Evolutionary conservation across 2,888 invertebrate genomes (phyloP), one percentile per base, ranked within the genome.

Genomic region (Caenorhabditis wallacei): DNA sequence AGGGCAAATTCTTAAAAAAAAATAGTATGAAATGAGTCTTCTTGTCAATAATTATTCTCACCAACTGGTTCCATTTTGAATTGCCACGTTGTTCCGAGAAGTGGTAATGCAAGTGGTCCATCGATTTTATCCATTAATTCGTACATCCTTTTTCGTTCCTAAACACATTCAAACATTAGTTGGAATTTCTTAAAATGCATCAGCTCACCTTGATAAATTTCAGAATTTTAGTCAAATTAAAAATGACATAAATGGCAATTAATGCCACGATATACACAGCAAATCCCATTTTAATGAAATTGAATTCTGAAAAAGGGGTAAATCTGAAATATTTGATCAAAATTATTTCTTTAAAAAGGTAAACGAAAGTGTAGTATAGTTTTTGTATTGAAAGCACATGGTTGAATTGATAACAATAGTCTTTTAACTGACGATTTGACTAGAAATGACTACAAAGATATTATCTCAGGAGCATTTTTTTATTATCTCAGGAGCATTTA

Each of bases 51-150:
- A 53, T 18, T 37, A 35, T 18, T 10, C 69, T 56, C 13, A 89
- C 89, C 88, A 43, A 81, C 76, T 8, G 87, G 83, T 35, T 86
- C 85, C 84, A 86, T 85, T 64, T 89, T 89, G 74, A 90, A 86
- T 51, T 86, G 87, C 80, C 80, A 89, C 0, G 88, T 84, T 7
- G 86, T 87, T 20, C 90, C 90, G n/a, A 90, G 35, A 7, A 90
- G 20, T 16, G 90, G 90, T 2, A 90, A 46, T 8, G 90, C 84
- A 13, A 84, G 20, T 3, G 90, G 90, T n/a, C 90, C 90, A 20
- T 87, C 86, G 11, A 90, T 81, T 64, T 80, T 72, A 11, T 56
- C 80, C 54, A 86, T 46, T 11, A 69, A 40, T 13, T 78, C 63
- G 26, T 78, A 78, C 3, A 82, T 13, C 24, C 69, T 24, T 48